Evolutionary conservation across 2,797 vertebrate species (phyloP).

Genomic region (Diplodus puntazzo): DNA sequence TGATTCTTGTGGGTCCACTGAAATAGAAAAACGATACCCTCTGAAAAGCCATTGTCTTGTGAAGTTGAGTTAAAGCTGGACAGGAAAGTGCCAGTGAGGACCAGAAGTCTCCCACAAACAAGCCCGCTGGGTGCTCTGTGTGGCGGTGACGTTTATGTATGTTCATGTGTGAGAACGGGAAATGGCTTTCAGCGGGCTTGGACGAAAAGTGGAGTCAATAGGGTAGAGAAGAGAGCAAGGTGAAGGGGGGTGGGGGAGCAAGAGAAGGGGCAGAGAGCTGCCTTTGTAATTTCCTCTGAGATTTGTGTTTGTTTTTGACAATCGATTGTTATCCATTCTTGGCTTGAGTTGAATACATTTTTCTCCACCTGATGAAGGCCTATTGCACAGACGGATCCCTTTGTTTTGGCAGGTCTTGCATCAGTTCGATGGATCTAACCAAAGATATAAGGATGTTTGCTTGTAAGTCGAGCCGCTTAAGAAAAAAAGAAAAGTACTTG

Average conservation of each 20-base stretch:
- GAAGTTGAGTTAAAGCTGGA: conserved; percentile 50
- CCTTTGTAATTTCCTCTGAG: conserved; percentile 53
- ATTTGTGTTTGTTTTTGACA: conserved; percentile 56
- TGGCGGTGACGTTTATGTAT: conserved; percentile 63
- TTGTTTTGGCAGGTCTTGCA: conserved; percentile 44
- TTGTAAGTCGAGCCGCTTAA: conserved; percentile 40
- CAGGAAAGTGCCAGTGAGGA: conserved; percentile 51
- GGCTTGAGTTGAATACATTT: conserved; percentile 42
- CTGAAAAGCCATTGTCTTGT: conserved; percentile 40
- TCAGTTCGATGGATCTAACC: conserved; percentile 1
- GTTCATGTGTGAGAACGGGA: conserved; percentile 77
- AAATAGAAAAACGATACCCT: conserved; percentile 45
- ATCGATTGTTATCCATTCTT: conserved; percentile 48
- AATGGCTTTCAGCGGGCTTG: conserved; percentile 55
- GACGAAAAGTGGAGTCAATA: conserved; percentile 61
- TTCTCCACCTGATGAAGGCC: conserved; percentile 28
- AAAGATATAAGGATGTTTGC: conserved; percentile 50
- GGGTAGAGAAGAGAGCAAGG: conserved; percentile 57
- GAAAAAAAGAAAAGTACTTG: conserved; percentile 61
- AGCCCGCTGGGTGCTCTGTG: conserved; percentile 56
- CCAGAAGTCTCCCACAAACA: conserved; percentile 63
- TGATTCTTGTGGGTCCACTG: conserved; percentile 44
- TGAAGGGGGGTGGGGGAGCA: conserved; percentile 23
- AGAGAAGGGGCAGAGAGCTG: conserved; percentile 18
- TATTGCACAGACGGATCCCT: conserved; percentile 21